Evolutionary conservation across 2,797 vertebrate species (phyloP).

Genomic region (Crossoptilon crossoptilon): DNA sequence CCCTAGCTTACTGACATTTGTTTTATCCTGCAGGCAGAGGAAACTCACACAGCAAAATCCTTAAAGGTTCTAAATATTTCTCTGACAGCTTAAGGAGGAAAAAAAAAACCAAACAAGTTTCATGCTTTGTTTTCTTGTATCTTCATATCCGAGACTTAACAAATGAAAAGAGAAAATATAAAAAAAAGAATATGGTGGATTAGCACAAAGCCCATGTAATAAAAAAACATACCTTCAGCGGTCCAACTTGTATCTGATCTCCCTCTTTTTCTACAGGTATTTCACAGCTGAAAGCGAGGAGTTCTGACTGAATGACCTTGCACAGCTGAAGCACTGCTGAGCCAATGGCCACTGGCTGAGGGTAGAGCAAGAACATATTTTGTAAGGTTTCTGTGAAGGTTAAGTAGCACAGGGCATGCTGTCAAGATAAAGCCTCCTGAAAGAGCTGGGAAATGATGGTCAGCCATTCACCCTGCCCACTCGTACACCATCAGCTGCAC

Average conservation of each 20-base stretch:
- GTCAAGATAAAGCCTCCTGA: background rate
- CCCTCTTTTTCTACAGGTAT: constrained; percentile 82
- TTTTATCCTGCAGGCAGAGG: background rate
- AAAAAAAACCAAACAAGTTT: background rate
- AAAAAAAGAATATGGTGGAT: rapidly evolving
- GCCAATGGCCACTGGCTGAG: constrained; percentile 86
- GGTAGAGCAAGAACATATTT: background rate
- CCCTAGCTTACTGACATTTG: rapidly evolving
- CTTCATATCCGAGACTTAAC: background rate
- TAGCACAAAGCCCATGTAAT: rapidly evolving
- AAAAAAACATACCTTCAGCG: constrained; percentile 84
- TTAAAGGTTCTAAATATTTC: background rate
- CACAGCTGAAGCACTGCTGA: constrained; percentile 83
- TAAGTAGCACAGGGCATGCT: background rate
- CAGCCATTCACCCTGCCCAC: background rate
- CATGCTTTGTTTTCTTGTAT: background rate
- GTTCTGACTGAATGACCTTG: constrained; percentile 82
- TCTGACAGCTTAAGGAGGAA: background rate
- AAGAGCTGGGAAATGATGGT: background rate
- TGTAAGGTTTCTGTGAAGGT: background rate
- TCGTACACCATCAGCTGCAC: background rate
- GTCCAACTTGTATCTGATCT: constrained; percentile 78
- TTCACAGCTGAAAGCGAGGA: constrained; percentile 78
- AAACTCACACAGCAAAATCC: background rate
- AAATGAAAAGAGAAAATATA: background rate